Evolutionary conservation across 2,797 vertebrate genomes (phyloP).

Genomic region (Rhinogobio ventralis): DNA sequence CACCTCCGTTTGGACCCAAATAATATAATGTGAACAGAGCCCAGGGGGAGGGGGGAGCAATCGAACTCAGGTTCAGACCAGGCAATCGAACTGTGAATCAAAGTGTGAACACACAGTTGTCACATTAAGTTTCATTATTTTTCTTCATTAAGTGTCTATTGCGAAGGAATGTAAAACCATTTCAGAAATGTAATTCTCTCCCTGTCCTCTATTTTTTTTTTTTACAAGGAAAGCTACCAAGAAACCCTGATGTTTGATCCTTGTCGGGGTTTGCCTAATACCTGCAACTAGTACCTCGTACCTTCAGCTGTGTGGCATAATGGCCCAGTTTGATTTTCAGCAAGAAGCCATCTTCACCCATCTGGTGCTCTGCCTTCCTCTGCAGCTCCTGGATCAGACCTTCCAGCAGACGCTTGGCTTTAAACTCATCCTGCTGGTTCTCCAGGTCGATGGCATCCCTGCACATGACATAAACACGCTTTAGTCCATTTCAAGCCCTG

Average conservation of each 20-base stretch:
- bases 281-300: conserved; percentile 28
- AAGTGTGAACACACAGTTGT: no score
- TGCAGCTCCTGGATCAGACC: conserved; percentile 86
- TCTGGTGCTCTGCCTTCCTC: conserved; percentile 90
- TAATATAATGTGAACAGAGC: no score
- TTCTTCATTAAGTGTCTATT: background rate
- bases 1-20: no score
- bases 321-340: conserved; percentile 95
- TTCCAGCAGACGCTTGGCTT: conserved; percentile 91
- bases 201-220: background rate
- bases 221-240: background rate
- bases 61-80: no score
- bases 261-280: background rate
- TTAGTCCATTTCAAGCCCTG: background rate
- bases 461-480: conserved; percentile 6
- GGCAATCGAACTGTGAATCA: no score
- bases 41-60: no score
- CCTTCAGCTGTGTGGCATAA: conserved; percentile 91
- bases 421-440: conserved; percentile 91
- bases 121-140: background rate
- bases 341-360: conserved; percentile 92
- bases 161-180: background rate
- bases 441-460: conserved; percentile 96
- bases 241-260: background rate
- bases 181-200: background rate